phyloP scores from a whole-genome alignment of 2,113 vertebrate genomes.

The Rhea pennata region DNA sequence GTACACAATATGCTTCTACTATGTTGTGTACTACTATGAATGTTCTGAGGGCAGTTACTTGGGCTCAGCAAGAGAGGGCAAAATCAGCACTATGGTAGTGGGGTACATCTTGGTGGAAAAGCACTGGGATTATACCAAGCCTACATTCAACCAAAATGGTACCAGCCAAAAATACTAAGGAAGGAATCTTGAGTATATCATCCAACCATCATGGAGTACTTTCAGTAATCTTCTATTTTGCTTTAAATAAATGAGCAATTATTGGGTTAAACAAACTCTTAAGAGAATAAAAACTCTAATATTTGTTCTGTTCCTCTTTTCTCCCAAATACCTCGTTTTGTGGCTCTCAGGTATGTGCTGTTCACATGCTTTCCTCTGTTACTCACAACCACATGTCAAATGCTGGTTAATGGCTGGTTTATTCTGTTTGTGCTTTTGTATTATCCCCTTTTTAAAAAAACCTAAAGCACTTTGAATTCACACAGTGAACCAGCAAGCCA shows the following conservation, averaged over 20 bases:
- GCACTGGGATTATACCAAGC: not conserved
- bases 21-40: not conserved
- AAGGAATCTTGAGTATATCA: not conserved
- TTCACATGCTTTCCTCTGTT: not conserved
- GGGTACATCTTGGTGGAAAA: not conserved
- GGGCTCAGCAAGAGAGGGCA: not conserved
- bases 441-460: not conserved
- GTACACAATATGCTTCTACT: not conserved
- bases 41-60: not conserved
- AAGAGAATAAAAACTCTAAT: not conserved
- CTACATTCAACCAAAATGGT: not conserved
- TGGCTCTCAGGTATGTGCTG: not conserved
- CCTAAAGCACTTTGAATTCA: slow-evolving; percentile 31
- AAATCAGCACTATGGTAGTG: not conserved
- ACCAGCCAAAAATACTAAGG: not conserved
- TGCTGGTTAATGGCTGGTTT: not conserved
- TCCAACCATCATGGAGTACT: not conserved
- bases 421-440: slow-evolving; percentile 44
- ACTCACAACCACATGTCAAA: slow-evolving; percentile 8
- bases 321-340: not conserved
- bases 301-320: slow-evolving; percentile 7
- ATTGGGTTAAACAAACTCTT: slow-evolving; percentile 17
- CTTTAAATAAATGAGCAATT: not conserved
- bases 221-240: not conserved
- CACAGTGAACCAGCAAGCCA: slow-evolving; percentile 14